These are phyloP conservation scores for Siderastrea radians DNA, from an alignment of 92 coral and sea anemone species.

Conservation along the genomic window DNA sequence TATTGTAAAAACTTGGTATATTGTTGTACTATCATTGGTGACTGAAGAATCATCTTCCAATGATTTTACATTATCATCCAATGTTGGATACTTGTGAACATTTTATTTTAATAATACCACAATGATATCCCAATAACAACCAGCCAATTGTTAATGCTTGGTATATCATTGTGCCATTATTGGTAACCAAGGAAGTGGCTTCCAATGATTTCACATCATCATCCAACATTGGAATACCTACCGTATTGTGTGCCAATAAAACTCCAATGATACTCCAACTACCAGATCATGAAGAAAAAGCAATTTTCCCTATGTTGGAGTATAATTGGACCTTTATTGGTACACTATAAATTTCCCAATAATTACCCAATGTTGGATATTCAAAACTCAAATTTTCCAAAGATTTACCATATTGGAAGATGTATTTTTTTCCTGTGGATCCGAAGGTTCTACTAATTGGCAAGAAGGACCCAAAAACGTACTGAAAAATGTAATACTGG, in stretches of 20 bases:
- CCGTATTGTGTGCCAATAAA: slow-evolving; percentile 35
- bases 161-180: slow-evolving; percentile 47
- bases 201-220: slow-evolving; percentile 27
- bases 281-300: not conserved
- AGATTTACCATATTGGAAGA: slow-evolving; percentile 11
- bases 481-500: no score
- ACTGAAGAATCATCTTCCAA: no score
- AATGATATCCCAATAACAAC: slow-evolving; percentile 31
- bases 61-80: slow-evolving; percentile 34
- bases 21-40: slow-evolving; percentile 55
- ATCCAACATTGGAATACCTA: slow-evolving; percentile 46
- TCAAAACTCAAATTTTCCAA: not conserved
- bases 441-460: no score
- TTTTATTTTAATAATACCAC: slow-evolving; percentile 25
- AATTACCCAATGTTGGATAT: slow-evolving; percentile 30
- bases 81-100: slow-evolving; percentile 46
- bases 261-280: slow-evolving; percentile 60
- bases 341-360: slow-evolving; percentile 11
- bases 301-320: slow-evolving; percentile 13
- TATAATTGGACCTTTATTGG: slow-evolving; percentile 37
- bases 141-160: not conserved
- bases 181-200: slow-evolving; percentile 32
- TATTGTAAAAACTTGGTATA: not conserved
- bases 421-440: no score
- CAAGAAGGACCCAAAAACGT: no score